Conservation (phyloP, 2,113 vertebrate genomes). For the Hemiprocne comata region DNA sequence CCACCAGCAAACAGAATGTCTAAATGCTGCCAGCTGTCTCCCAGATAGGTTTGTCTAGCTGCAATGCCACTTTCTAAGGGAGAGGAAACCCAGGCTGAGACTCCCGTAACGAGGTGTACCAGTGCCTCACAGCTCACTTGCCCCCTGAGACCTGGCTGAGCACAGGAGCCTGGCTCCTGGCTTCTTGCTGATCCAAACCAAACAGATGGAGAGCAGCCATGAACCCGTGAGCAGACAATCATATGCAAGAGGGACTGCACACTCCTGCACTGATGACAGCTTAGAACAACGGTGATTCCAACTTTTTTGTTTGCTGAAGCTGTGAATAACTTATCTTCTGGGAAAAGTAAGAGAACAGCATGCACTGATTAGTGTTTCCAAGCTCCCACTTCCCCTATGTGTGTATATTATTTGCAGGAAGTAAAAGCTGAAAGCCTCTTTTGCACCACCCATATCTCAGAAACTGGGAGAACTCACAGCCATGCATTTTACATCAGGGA, state of each 20-base stretch:
- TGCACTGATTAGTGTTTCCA: fast-evolving
- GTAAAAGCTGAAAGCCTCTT: not conserved
- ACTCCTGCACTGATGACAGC: not conserved
- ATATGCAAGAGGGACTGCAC: not conserved
- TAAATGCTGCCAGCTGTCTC: conserved; percentile 6
- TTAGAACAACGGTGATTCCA: not conserved
- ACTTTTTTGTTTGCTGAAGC: not conserved
- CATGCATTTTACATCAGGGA: not conserved
- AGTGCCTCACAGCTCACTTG: not conserved
- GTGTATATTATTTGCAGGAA: not conserved
- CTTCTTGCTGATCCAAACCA: not conserved
- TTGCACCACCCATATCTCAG: not conserved
- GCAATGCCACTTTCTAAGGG: not conserved
- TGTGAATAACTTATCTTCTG: conserved; percentile 11
- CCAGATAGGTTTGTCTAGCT: not conserved
- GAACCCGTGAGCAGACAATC: not conserved
- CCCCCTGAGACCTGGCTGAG: not conserved
- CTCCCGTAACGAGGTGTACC: not conserved
- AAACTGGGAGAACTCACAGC: not conserved
- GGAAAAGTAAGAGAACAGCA: not conserved
- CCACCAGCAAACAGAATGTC: not conserved
- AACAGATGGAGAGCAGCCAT: conserved; percentile 21
- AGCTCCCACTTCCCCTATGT: not conserved
- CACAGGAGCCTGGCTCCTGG: not conserved
- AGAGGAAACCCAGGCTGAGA: not conserved